Evolutionary conservation across 2,888 invertebrate species (phyloP), one percentile per base, ranked within the genome.

Genomic region (Drosophila bunnanda): DNA sequence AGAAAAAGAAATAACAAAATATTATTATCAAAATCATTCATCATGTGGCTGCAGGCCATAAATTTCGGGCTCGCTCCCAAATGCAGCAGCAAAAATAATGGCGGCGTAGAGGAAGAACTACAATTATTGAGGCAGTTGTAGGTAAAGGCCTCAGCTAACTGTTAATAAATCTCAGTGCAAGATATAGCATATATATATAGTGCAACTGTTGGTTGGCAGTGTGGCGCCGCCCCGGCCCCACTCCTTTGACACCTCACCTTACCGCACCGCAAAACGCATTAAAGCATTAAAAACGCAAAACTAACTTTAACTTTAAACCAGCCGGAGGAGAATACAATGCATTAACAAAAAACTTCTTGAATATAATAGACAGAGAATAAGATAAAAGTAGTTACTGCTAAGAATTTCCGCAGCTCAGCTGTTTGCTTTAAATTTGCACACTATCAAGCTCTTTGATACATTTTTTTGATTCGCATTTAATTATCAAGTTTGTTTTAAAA

Each of bases 31-130:
- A 84, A 90, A 88, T 83, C 90, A 89, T 90, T 89, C 90, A 90
- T 90, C 90, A 90, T 90, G 90, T 88, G 85, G 90, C 84, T 89
- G 88, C 90, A 90, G 88, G 90, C 89, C 89, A 90, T 90, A 90
- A 90, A 90, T 90, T 90, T 86, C 79, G 74, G 80, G 78, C 86
- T 82, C 71, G 71, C 78, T 82, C 71, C 76, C 75, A 88, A 88
- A 73, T 78, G 82, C 76, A 82, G 75, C 80, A 80, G 69, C 66
- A 54, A 58, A 44, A 57, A 38, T 38, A 56, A 48, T 17, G 64
- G 17, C 25, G 64, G 30, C 32, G 15, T 30, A 50, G n/a, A 22
- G 61, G 64, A 78, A 64, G 60, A 75, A 64, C 50, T 73, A 75
- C 78, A 80, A 69, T 55, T 36, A 69, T 69, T 69, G 46, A 55